Conservation (phyloP, 1,140 invertebrate genomes). For the Heliconius melpomene region DNA sequence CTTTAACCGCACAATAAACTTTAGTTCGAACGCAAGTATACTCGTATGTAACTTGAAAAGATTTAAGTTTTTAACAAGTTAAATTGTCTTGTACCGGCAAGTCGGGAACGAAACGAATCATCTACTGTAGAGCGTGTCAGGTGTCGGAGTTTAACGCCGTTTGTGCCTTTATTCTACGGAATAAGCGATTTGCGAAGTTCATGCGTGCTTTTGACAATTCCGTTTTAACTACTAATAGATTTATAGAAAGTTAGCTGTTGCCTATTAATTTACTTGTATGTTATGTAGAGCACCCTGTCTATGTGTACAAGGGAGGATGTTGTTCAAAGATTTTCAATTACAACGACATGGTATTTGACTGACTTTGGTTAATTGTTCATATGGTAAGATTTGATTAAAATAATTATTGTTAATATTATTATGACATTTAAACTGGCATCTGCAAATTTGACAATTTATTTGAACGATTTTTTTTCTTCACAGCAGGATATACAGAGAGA, state of each 20-base stretch:
- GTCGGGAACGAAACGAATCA: neutral
- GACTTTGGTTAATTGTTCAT: neutral
- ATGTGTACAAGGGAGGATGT: neutral
- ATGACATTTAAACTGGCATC: too few relatives aligned
- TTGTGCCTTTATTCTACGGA: neutral
- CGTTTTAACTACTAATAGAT: neutral
- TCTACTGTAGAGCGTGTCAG: slow-evolving; percentile 2
- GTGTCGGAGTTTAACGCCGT: neutral
- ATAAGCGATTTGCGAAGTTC: neutral
- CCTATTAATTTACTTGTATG: neutral
- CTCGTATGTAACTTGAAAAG: neutral
- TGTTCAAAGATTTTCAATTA: neutral
- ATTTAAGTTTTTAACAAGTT: slow-evolving; percentile 23
- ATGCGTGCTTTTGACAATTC: neutral
- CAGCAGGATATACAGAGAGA: too few relatives aligned
- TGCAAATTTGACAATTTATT: too few relatives aligned
- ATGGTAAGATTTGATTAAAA: too few relatives aligned
- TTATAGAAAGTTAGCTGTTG: neutral
- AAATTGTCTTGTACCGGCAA: slow-evolving; percentile 10
- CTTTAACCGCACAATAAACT: slow-evolving; percentile 18
- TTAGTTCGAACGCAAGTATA: slow-evolving; percentile 7
- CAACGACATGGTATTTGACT: neutral
- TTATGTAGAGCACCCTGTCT: neutral
- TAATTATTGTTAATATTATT: too few relatives aligned
- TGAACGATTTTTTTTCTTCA: too few relatives aligned